Evolutionary conservation across 2,888 invertebrate genomes (phyloP).

Genomic region (Mellilla xanthometata): DNA sequence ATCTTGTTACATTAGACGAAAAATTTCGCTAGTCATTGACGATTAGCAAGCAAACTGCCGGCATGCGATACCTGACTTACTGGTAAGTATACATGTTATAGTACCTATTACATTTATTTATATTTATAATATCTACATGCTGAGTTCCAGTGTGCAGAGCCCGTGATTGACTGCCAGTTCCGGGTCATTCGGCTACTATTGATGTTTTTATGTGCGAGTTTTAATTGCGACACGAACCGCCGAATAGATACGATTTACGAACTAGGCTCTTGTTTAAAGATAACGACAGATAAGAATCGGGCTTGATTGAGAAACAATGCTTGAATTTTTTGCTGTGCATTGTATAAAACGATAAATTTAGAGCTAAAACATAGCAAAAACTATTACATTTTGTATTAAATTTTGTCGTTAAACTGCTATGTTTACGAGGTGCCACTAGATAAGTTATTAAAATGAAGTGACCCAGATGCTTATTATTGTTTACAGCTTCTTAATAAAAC

Average conservation of each 20-base stretch:
- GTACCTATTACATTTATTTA: conserved; percentile 5
- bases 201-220: conserved; percentile 42
- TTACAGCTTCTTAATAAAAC: conserved; percentile 6
- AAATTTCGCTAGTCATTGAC: conserved; percentile 62
- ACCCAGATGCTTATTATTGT: background rate
- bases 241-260: conserved; percentile 19
- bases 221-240: conserved; percentile 31
- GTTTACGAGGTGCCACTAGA: too few relatives aligned
- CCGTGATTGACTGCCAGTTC: conserved; percentile 55
- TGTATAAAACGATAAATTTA: too few relatives aligned
- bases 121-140: conserved; percentile 25
- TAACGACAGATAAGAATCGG: conserved; percentile 20
- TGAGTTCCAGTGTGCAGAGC: conserved; percentile 27
- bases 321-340: conserved; percentile 1
- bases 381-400: too few relatives aligned
- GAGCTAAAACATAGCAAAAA: too few relatives aligned
- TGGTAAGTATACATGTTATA: conserved; percentile 3
- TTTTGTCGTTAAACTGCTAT: too few relatives aligned
- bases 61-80: conserved; percentile 35
- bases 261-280: conserved; percentile 17
- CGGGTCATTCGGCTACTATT: conserved; percentile 57
- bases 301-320: conserved; percentile 18
- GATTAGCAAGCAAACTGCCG: conserved; percentile 50
- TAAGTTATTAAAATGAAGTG: too few relatives aligned
- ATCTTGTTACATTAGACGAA: conserved; percentile 38